Evolutionary conservation across 2,797 vertebrate genomes (phyloP).

Genomic region (Muscicapa striata): DNA sequence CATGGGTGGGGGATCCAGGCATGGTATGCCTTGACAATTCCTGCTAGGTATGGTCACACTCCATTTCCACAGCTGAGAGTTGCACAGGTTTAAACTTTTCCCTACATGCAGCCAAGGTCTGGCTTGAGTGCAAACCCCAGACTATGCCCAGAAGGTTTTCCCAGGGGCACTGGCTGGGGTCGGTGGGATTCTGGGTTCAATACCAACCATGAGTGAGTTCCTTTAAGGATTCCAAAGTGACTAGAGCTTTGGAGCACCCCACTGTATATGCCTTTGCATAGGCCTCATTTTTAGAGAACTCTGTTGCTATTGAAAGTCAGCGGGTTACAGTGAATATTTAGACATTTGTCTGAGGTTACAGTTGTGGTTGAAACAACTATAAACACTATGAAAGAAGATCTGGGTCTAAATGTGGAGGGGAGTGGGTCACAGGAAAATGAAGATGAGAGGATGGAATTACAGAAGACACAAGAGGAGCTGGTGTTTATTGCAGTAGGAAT

Average conservation of each 20-base stretch:
- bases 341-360: conserved; percentile 14
- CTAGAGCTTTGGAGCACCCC: neutral
- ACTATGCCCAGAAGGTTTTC: neutral
- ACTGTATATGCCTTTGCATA: neutral
- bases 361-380: neutral
- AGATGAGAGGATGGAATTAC: neutral
- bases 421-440: neutral
- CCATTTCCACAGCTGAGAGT: neutral
- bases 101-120: neutral
- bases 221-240: neutral
- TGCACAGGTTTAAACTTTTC: neutral
- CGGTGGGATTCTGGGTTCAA: neutral
- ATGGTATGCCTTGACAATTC: neutral
- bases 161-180: neutral
- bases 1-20: neutral
- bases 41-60: neutral
- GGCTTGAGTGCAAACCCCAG: neutral
- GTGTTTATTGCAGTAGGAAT: conserved; percentile 50
- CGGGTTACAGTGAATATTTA: neutral
- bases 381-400: conserved; percentile 6
- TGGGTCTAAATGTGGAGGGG: neutral
- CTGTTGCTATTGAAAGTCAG: neutral
- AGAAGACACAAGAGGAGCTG: conserved; percentile 9
- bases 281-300: neutral
- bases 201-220: neutral